phyloP scores from a whole-genome alignment of 2,797 vertebrate genomes.

The Otus scops region DNA sequence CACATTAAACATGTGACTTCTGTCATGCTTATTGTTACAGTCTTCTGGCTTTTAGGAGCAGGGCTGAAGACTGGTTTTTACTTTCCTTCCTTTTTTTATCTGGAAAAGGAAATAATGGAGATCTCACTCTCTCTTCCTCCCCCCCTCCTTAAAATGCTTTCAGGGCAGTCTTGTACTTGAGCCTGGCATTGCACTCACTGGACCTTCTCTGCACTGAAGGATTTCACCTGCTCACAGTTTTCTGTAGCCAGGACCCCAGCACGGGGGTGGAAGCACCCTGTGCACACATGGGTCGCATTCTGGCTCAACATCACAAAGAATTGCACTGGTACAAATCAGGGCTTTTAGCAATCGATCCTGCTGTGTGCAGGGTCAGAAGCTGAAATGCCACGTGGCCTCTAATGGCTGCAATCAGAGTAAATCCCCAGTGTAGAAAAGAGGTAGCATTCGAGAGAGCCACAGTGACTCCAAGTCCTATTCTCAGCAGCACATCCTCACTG shows the following conservation, averaged over 20 bases:
- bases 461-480: background rate
- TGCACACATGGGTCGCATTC: background rate
- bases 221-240: background rate
- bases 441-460: fast-evolving
- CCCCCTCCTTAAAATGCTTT: background rate
- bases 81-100: background rate
- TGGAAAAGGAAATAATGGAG: background rate
- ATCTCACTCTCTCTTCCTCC: background rate
- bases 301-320: background rate
- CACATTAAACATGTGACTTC: background rate
- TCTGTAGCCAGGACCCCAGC: background rate
- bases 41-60: background rate
- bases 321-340: background rate
- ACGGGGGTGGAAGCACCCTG: background rate
- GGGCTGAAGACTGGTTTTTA: background rate
- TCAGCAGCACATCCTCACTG: background rate
- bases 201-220: background rate
- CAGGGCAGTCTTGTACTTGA: background rate
- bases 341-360: background rate
- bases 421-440: background rate
- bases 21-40: background rate
- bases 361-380: background rate
- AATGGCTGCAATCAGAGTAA: background rate
- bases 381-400: background rate
- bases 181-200: background rate